These are phyloP conservation scores for Rhagologus leucostigma DNA, from an alignment of 2,113 vertebrate species.

Conservation along the genomic window DNA sequence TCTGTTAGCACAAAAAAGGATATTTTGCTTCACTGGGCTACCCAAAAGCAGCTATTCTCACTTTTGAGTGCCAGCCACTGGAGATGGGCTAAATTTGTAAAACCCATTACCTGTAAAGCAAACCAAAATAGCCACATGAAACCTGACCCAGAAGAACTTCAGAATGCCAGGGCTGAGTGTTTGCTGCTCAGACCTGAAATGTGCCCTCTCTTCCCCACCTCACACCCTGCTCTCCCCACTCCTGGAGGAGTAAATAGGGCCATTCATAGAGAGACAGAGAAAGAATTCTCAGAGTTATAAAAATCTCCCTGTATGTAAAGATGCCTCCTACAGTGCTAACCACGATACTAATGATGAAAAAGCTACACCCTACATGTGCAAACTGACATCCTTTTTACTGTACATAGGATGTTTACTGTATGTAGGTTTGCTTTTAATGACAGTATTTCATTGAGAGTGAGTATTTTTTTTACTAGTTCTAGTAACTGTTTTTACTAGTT, in stretches of 20 bases:
- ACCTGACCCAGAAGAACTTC: background rate
- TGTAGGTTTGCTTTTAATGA: background rate
- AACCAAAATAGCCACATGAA: conserved; percentile 11
- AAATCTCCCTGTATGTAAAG: conserved; percentile 5
- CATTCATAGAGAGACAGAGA: conserved; percentile 27
- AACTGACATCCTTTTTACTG: background rate
- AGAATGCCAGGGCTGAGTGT: background rate
- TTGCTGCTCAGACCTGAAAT: background rate
- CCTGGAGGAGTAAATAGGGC: background rate
- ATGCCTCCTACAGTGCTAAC: conserved; percentile 36
- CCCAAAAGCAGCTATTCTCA: background rate
- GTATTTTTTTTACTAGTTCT: background rate
- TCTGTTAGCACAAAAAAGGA: background rate
- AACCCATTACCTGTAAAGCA: background rate
- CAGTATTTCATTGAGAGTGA: background rate
- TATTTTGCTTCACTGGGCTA: background rate
- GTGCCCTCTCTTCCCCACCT: background rate
- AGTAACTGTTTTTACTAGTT: background rate
- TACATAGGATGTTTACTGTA: background rate
- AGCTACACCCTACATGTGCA: background rate
- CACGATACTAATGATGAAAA: background rate
- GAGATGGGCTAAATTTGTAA: background rate
- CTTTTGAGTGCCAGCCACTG: background rate
- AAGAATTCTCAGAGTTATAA: conserved; percentile 23
- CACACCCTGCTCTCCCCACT: background rate